Conservation (phyloP, 2,113 vertebrate species). For the Corydoras maculifer region DNA sequence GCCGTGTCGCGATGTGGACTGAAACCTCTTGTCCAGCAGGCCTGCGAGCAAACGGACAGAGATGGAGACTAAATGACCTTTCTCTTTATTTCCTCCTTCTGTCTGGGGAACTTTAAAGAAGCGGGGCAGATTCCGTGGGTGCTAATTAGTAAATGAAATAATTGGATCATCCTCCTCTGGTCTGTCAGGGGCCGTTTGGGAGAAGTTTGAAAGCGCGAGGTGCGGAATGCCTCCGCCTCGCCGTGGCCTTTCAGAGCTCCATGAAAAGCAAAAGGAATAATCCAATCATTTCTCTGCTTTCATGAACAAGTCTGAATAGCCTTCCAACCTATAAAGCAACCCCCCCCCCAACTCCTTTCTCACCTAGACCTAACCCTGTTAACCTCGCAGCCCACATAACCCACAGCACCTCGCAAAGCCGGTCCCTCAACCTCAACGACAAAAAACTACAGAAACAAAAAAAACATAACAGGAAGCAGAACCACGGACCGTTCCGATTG, state of each 20-base stretch:
- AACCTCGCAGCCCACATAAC: constrained; percentile 10
- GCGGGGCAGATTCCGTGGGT: constrained; percentile 39
- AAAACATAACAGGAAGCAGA: not conserved
- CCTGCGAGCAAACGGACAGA: constrained; percentile 45
- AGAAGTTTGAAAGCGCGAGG: constrained; percentile 29
- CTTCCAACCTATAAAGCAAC: constrained; percentile 29
- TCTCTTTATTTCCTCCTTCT: constrained; percentile 38
- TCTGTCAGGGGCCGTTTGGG: constrained; percentile 42
- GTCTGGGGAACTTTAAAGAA: constrained; percentile 19
- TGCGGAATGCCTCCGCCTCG: constrained; percentile 18
- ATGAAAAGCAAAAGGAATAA: constrained; percentile 36
- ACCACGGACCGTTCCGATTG: not conserved
- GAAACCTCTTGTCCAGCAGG: constrained; percentile 26
- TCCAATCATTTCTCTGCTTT: constrained; percentile 41
- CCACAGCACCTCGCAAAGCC: not conserved
- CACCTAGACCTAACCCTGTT: constrained; percentile 29
- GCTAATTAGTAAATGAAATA: constrained; percentile 56
- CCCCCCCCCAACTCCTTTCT: constrained; percentile 11
- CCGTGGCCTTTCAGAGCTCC: constrained; percentile 20
- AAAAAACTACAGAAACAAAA: not conserved
- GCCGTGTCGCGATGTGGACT: constrained; percentile 37
- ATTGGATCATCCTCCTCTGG: constrained; percentile 49
- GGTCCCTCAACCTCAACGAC: not conserved
- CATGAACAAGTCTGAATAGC: constrained; percentile 24
- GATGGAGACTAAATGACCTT: constrained; percentile 50